Percentiles rank a stretch among this genome's conserved stretches.
Evolutionary conservation across 2,888 invertebrate genomes (phyloP).

Genomic region (Coecobrya sp.): DNA sequence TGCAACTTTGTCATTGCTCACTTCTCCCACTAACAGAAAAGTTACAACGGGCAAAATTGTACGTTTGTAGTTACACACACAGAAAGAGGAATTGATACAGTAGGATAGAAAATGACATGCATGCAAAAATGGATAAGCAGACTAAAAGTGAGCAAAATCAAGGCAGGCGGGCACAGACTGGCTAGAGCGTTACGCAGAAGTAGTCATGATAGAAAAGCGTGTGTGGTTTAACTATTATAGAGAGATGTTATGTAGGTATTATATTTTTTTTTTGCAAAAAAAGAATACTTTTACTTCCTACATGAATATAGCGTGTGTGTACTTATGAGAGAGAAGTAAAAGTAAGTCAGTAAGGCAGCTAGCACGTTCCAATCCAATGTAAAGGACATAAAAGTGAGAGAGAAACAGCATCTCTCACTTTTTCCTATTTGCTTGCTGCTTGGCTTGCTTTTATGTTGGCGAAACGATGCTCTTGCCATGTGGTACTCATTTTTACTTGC

Average conservation of each 20-base stretch:
- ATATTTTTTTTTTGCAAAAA: constrained; percentile 6
- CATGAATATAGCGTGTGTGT: background rate
- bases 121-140: background rate
- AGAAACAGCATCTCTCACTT: constrained; percentile 44
- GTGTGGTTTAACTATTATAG: background rate
- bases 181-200: background rate
- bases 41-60: constrained; percentile 1
- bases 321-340: constrained; percentile 57
- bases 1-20: constrained; percentile 73
- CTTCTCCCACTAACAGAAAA: constrained; percentile 36
- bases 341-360: constrained; percentile 79
- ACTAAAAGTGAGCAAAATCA: background rate
- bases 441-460: constrained; percentile 41
- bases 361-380: constrained; percentile 34
- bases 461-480: constrained; percentile 63
- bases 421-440: background rate
- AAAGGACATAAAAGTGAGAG: constrained; percentile 20
- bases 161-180: background rate
- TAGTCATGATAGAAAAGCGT: background rate
- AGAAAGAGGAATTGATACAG: background rate
- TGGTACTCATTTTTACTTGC: constrained; percentile 52
- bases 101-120: constrained; percentile 9
- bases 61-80: too few relatives aligned
- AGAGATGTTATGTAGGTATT: too few relatives aligned
- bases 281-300: constrained; percentile 18